phyloP scores from a whole-genome alignment of 2,797 vertebrate genomes.

The Pseudochromis fuscus region DNA sequence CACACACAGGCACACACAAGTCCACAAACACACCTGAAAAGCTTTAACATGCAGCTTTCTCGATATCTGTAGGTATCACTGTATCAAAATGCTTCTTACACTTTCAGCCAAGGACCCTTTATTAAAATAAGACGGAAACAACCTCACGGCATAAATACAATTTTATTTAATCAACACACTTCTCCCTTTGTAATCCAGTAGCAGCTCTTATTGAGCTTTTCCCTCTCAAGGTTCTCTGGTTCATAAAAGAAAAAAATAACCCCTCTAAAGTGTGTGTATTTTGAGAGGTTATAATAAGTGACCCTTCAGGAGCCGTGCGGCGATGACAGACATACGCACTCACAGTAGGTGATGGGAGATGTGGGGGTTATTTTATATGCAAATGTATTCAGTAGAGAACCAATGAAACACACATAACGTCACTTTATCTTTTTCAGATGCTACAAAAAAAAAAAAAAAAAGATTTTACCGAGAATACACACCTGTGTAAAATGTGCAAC shows the following conservation, averaged over 20 bases:
- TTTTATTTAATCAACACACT: background rate
- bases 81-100: conserved; percentile 10
- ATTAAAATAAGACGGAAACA: conserved; percentile 30
- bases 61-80: conserved; percentile 26
- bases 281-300: conserved; percentile 13
- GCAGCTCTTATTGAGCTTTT: conserved; percentile 7
- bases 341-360: background rate
- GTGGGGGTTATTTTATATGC: background rate
- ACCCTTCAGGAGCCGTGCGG: conserved; percentile 5
- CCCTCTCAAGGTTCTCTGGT: conserved; percentile 29
- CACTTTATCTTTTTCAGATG: background rate
- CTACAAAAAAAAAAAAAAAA: background rate
- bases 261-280: conserved; percentile 2
- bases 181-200: background rate
- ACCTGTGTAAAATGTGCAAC: no score
- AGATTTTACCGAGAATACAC: no score
- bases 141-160: conserved; percentile 18
- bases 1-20: conserved; percentile 18
- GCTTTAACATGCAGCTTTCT: background rate
- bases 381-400: background rate
- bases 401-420: no score
- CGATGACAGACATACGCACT: background rate
- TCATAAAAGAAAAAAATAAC: conserved; percentile 34
- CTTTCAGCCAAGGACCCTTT: conserved; percentile 11
- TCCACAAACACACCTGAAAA: conserved; percentile 20